Conservation (phyloP, 1,140 invertebrate species). For the Dinothrombium tinctorium region DNA sequence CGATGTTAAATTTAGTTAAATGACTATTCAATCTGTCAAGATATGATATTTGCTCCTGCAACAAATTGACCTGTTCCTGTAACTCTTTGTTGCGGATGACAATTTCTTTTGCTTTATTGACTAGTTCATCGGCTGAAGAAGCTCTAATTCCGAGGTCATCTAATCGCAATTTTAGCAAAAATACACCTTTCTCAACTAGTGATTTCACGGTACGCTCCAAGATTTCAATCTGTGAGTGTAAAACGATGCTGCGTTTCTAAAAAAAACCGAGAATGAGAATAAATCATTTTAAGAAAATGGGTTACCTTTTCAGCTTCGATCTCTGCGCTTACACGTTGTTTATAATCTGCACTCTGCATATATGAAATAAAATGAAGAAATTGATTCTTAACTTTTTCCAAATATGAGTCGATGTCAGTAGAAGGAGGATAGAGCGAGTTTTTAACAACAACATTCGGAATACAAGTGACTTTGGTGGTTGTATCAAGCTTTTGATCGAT, state of each 20-base stretch:
- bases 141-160: constrained; percentile 65
- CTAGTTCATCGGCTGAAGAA: constrained; percentile 51
- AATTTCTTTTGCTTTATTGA: constrained; percentile 70
- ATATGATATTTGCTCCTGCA: constrained; percentile 46
- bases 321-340: constrained; percentile 39
- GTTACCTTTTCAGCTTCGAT: constrained; percentile 49
- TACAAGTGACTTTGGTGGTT: not conserved
- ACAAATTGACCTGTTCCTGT: constrained; percentile 52
- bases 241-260: constrained; percentile 1
- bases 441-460: not conserved
- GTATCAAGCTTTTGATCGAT: constrained; percentile 50
- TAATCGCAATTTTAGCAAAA: constrained; percentile 62
- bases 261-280: not conserved
- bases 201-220: constrained; percentile 73
- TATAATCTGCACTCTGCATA: constrained; percentile 53
- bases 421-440: not conserved
- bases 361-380: constrained; percentile 51
- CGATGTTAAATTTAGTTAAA: constrained; percentile 12
- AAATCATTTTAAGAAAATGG: not conserved
- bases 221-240: constrained; percentile 38
- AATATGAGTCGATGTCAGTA: not conserved
- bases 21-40: constrained; percentile 18
- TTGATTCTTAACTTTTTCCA: constrained; percentile 32
- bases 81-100: constrained; percentile 69
- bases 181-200: constrained; percentile 72